Evolutionary conservation across 1,140 invertebrate genomes (phyloP), one percentile per base, ranked within the genome.

Genomic region (Phocides pigmalion): DNA sequence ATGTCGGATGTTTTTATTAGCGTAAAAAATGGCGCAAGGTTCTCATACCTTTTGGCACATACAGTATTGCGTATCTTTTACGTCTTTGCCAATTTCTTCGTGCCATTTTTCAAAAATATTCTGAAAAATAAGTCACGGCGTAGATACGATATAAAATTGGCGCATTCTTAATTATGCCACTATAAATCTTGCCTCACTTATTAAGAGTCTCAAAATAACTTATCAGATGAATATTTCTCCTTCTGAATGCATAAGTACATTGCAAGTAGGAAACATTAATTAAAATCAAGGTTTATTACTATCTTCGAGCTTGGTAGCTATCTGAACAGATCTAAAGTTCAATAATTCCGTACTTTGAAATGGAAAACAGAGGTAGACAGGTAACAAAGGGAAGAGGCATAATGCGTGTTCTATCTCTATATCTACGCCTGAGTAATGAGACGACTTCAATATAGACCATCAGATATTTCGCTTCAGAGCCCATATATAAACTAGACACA

Each of bases 361-460:
- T 66, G 64, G 51, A 69, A 74, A 70, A 76, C 62, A 49, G 49
- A 54, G 54, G 9, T 62, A 68, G 70, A 50, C 49, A 58, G 61
- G 65, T 70, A 75, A 81, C 84, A 84, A 84, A 82, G 51, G 68
- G 68, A 62, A 54, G 62, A 63, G 64, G 59, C 41, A 82, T 79
- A 81, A 85, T 82, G 74, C 80, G 76, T 84, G 79, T 62, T 72
- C 73, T 82, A 83, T 83, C 79, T 76, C 72, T 47, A 68, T 69
- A 80, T 83, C 81, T 72, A 70, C 65, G 63, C 37, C 66, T 69
- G 78, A 85, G 81, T 82, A 81, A 84, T 84, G 82, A 82, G 79
- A 74, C 70, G 67, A 61, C 62, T 72, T 67, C 68, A 74, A 69
- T 77, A 62, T 41, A 54, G 41, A 49, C 39, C 67, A 72, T 72